Evolutionary conservation across 2,888 invertebrate species (phyloP), one percentile per base, ranked within the genome.

Genomic region (Adelognathus sp.): DNA sequence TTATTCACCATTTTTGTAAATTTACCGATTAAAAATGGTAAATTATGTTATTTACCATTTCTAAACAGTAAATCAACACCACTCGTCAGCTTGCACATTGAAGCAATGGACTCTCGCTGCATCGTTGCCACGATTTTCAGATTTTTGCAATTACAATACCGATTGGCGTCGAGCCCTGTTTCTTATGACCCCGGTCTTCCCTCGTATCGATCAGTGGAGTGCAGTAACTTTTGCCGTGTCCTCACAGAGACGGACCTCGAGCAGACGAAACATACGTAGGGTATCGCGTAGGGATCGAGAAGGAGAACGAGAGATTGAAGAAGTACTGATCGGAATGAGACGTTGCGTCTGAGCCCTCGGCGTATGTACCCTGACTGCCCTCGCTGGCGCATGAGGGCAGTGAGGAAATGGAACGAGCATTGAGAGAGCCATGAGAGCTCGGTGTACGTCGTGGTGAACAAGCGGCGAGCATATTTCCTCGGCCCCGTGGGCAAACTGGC

Each of bases 401-500:
- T 6, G 27, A 31, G 50, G 14, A 16, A 33, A 76, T 14, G 14
- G 24, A 29, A 41, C 5, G 58, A 39, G 29, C 11, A n/a, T 24
- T 46, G 3, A 52, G 52, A 76, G 71, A 58, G 27, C 27, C 41
- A 39, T 27, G 29, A 46, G 56, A 46, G 36, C 58, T 7, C 39
- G n/a, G 1, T 1, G 63, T 46, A 72, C 54, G 52, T 41, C 16
- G 31, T 18, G 41, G 27, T 16, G 60, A 66, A 76, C 60, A 41
- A 36, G 31, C 54, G 64, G 18, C 33, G 41, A 76, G 33, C 71
- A 33, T 16, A 41, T 71, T 66, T 52, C 52, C 39, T 44, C 52
- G 18, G 76, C n/a, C 71, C 76, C 24, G 64, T 52, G 18, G 66
- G 58, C 60, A 66, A 71, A 66, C 52, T 41, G 70, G 50, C 52